A percentile compares a stretch with the other conserved stretches of the same genome.
Evolutionary conservation across 2,888 invertebrate genomes (phyloP).

Genomic region (Ormyrus rosae): DNA sequence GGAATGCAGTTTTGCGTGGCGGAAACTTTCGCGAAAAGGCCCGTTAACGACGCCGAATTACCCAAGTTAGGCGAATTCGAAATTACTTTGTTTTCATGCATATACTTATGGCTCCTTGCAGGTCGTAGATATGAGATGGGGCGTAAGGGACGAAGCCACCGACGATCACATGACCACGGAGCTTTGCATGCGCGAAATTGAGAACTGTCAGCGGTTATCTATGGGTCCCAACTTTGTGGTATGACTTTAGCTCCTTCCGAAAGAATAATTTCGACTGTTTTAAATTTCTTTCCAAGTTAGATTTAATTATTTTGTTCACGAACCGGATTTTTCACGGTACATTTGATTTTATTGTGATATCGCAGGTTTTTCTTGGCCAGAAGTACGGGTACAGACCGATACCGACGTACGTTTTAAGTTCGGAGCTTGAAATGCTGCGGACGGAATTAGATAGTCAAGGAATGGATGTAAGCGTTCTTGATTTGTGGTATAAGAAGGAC

Average conservation of each 20-base stretch:
- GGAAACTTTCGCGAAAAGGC: background rate
- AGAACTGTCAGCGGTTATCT: conserved; percentile 96
- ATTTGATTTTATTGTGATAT: background rate
- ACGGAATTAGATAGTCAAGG: conserved; percentile 90
- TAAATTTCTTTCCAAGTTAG: background rate
- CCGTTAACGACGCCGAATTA: background rate
- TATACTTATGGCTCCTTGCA: conserved; percentile 68
- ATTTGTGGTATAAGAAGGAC: conserved; percentile 97
- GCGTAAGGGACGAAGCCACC: conserved; percentile 97
- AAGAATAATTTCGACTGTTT: background rate
- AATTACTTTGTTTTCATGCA: background rate
- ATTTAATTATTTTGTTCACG: background rate
- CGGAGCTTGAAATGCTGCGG: conserved; percentile 90
- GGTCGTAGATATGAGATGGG: conserved; percentile 99
- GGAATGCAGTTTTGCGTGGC: background rate
- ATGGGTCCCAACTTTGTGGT: conserved; percentile 99
- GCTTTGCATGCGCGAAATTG: conserved; percentile 97
- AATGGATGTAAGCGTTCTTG: conserved; percentile 88
- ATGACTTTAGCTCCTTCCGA: conserved; percentile 60
- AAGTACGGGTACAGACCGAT: conserved; percentile 99
- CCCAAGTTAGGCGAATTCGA: background rate
- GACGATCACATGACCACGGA: conserved; percentile 99
- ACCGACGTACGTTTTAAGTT: conserved; percentile 95
- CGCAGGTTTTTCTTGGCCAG: conserved; percentile 93
- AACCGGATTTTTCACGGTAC: no score